Percentiles rank a stretch among this genome's conserved stretches.
Conservation (phyloP, 1,140 invertebrate genomes). For the Drosophila lini region DNA sequence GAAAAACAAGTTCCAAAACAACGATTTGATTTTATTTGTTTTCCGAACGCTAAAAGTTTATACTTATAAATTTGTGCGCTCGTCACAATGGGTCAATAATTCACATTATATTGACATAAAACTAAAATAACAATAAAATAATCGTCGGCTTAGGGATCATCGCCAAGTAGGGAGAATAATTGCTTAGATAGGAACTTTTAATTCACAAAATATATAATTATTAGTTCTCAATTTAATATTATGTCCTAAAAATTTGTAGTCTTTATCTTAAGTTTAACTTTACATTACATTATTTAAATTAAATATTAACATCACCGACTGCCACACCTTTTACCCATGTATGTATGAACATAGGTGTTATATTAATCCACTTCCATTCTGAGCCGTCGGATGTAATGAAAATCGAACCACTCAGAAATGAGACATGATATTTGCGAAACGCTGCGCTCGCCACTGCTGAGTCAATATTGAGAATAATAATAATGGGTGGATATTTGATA, state of each 20-base stretch:
- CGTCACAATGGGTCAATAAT: no score
- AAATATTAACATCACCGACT: no score
- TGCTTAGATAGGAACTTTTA: not conserved
- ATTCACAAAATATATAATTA: not conserved
- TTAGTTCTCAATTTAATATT: not conserved
- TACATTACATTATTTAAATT: not conserved
- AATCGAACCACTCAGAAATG: not conserved
- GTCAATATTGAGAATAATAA: constrained; percentile 20
- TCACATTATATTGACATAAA: no score
- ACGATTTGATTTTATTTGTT: no score
- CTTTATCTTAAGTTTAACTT: not conserved
- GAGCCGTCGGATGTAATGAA: constrained; percentile 5
- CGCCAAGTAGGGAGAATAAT: not conserved
- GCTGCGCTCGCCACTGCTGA: constrained; percentile 8
- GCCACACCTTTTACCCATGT: not conserved
- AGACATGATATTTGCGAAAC: not conserved
- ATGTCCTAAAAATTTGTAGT: no score
- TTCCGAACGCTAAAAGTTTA: no score
- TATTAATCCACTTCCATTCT: not conserved
- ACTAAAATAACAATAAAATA: not conserved
- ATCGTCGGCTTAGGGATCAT: no score
- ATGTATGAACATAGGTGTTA: not conserved
- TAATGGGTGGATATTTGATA: constrained; percentile 55
- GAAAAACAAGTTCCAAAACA: no score
- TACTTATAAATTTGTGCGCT: no score